Evolutionary conservation across 2,113 vertebrate species (phyloP).

Genomic region (Maccullochella peelii): DNA sequence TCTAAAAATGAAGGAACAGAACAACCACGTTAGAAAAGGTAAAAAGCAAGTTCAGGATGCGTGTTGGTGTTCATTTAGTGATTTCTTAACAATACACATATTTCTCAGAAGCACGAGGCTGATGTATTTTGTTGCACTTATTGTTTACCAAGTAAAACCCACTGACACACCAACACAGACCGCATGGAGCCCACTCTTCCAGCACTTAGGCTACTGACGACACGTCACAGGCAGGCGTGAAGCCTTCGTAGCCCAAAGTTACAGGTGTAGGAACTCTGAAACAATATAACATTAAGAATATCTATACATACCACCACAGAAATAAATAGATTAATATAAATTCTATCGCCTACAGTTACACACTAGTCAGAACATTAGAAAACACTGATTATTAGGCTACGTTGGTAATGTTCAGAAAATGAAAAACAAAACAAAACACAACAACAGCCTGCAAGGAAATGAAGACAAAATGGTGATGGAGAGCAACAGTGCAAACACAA

Average conservation of each 20-base stretch:
- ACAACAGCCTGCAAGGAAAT: conserved; percentile 31
- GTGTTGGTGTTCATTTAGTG: not conserved
- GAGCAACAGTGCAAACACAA: not conserved
- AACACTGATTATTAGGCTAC: conserved; percentile 78
- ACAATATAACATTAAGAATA: conserved; percentile 74
- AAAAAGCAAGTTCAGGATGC: not conserved
- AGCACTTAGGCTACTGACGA: conserved; percentile 48
- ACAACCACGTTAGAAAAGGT: conserved; percentile 17
- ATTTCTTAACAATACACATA: not conserved
- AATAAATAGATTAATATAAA: conserved; percentile 79
- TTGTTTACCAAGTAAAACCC: conserved; percentile 29
- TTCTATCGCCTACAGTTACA: conserved; percentile 70
- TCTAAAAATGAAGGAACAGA: conserved; percentile 8
- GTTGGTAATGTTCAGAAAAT: conserved; percentile 69
- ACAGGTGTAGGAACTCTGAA: conserved; percentile 64
- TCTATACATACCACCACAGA: conserved; percentile 73
- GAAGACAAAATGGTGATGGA: not conserved
- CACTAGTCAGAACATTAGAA: conserved; percentile 77
- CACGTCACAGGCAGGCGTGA: conserved; percentile 42
- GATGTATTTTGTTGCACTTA: not conserved
- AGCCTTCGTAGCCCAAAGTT: conserved; percentile 54
- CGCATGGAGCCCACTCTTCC: conserved; percentile 35
- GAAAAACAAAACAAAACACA: conserved; percentile 29
- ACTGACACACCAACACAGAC: conserved; percentile 47
- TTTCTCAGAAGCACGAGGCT: not conserved